phyloP scores from a whole-genome alignment of 2,888 invertebrate genomes.

The Eugnorisma glareosa region DNA sequence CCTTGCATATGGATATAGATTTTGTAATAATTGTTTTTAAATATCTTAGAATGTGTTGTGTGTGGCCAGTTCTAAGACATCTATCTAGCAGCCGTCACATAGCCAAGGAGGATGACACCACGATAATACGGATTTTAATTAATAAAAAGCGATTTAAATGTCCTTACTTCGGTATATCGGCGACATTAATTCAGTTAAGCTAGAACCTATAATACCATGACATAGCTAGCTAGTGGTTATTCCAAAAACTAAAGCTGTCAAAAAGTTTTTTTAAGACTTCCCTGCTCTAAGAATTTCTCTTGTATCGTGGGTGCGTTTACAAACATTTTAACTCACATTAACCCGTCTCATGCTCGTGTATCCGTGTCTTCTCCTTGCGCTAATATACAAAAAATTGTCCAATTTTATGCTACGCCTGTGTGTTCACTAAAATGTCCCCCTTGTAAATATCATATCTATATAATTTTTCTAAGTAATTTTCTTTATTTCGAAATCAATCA shows the following conservation, averaged over 20 bases:
- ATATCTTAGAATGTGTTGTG: background rate
- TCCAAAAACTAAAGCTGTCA: background rate
- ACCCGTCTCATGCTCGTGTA: background rate
- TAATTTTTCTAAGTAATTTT: background rate
- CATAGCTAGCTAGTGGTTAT: background rate
- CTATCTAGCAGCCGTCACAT: slow-evolving; percentile 1
- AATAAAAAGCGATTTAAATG: background rate
- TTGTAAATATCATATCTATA: background rate
- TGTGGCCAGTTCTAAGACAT: slow-evolving; percentile 15
- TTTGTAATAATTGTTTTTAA: background rate
- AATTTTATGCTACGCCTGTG: background rate
- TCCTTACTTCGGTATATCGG: background rate
- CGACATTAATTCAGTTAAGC: background rate
- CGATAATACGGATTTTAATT: background rate
- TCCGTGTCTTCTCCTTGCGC: slow-evolving; percentile 20
- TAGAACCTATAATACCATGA: background rate
- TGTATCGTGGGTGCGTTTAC: background rate
- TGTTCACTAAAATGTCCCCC: background rate
- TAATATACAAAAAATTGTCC: background rate
- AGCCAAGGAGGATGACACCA: slow-evolving; percentile 8
- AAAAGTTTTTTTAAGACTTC: background rate
- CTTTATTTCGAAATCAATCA: background rate
- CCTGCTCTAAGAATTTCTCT: background rate
- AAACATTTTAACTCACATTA: background rate
- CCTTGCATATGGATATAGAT: too few species aligned